A percentile compares a stretch with the other conserved stretches of the same genome.
Evolutionary conservation across 2,888 invertebrate genomes (phyloP).

Genomic region (Syritta pipiens): DNA sequence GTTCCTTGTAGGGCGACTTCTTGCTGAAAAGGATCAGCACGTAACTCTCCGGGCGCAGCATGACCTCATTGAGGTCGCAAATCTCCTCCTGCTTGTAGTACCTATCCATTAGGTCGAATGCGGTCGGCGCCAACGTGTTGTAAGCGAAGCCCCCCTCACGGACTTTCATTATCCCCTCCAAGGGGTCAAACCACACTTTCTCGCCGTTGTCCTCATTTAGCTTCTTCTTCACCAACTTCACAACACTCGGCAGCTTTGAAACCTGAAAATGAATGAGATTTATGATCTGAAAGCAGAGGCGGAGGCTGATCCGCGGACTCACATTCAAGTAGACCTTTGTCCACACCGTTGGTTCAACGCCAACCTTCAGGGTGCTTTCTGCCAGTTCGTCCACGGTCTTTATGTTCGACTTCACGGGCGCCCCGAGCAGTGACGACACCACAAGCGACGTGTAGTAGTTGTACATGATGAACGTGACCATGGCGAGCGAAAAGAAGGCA

Average conservation of each 20-base stretch:
- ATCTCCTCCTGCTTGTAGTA: constrained; percentile 75
- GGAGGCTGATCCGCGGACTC: constrained; percentile 28
- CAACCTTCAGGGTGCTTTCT: constrained; percentile 81
- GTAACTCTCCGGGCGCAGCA: constrained; percentile 72
- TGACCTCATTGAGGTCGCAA: constrained; percentile 77
- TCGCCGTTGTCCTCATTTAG: too few species aligned
- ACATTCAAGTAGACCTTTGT: constrained; percentile 74
- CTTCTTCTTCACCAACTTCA: constrained; percentile 52
- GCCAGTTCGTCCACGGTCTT: constrained; percentile 80
- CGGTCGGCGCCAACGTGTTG: constrained; percentile 73
- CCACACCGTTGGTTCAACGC: constrained; percentile 80
- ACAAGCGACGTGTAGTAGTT: constrained; percentile 84
- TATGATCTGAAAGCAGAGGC: too few species aligned
- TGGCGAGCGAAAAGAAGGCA: constrained; percentile 73
- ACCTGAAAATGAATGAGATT: constrained; percentile 65
- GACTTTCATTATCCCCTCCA: constrained; percentile 73
- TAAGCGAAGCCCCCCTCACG: constrained; percentile 75
- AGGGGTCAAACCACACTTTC: too few species aligned
- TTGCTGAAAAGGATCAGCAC: constrained; percentile 71
- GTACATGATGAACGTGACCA: constrained; percentile 80
- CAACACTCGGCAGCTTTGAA: constrained; percentile 72
- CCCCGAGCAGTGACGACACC: constrained; percentile 82
- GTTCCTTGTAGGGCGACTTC: constrained; percentile 75
- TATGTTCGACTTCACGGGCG: constrained; percentile 81
- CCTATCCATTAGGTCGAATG: constrained; percentile 74